These are phyloP conservation scores for Trachemys scripta DNA, from an alignment of 2,113 vertebrate genomes.

Conservation along the genomic window DNA sequence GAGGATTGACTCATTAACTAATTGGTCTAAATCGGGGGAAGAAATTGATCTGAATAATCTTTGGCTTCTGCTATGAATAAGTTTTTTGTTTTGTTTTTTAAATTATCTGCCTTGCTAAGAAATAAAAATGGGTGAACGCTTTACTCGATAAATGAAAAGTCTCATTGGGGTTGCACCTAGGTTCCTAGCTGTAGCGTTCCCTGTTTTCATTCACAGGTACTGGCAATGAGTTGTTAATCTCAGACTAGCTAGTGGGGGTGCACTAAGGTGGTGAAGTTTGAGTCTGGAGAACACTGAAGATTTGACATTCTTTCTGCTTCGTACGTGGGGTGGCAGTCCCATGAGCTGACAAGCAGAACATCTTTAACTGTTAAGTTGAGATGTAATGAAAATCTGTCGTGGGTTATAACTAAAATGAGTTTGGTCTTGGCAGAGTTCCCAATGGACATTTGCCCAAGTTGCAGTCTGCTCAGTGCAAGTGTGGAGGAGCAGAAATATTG, in stretches of 20 bases:
- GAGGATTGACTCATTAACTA: constrained; percentile 16
- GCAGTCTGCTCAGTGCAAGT: not conserved
- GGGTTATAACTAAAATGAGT: constrained; percentile 60
- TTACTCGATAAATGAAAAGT: not conserved
- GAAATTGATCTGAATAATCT: not conserved
- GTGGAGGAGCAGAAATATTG: not conserved
- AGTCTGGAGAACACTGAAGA: constrained; percentile 61
- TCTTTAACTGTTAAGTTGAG: constrained; percentile 52
- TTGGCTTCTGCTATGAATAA: not conserved
- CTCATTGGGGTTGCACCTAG: not conserved
- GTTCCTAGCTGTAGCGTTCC: constrained; percentile 10
- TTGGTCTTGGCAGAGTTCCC: constrained; percentile 51
- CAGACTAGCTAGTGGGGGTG: constrained; percentile 42
- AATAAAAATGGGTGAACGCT: not conserved
- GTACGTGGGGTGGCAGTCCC: constrained; percentile 42
- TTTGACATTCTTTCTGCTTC: constrained; percentile 74
- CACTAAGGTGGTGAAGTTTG: constrained; percentile 48
- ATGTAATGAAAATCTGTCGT: constrained; percentile 62
- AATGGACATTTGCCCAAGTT: not conserved
- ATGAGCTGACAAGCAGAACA: constrained; percentile 55
- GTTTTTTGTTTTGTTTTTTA: constrained; percentile 26
- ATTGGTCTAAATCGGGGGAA: not conserved
- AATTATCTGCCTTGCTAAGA: not conserved
- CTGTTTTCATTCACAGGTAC: constrained; percentile 60
- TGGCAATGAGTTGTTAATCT: constrained; percentile 54